Conservation (phyloP, 2,888 invertebrate species). For the Ethmia dodecea region DNA sequence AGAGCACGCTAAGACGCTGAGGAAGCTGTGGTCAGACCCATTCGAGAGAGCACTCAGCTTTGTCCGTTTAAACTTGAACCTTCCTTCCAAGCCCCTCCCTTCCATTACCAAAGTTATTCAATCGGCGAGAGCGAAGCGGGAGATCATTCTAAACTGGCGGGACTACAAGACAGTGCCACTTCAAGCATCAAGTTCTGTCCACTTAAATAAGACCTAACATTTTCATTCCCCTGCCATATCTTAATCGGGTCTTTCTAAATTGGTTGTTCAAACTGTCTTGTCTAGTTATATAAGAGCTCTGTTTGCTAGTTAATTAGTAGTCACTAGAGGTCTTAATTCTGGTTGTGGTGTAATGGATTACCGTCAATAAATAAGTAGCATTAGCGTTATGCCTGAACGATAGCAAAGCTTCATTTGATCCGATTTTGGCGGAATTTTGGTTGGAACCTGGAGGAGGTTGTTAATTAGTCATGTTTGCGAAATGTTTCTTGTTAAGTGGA, state of each 20-base stretch:
- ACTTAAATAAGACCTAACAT: too few species aligned
- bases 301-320: conserved; percentile 9
- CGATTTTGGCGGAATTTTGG: conserved; percentile 55
- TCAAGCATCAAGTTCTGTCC: too few species aligned
- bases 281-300: conserved; percentile 28
- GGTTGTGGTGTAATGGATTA: conserved; percentile 52
- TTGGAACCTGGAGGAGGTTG: conserved; percentile 33
- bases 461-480: conserved; percentile 43
- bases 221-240: too few species aligned
- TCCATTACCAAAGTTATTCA: conserved; percentile 44
- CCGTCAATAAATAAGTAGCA: conserved; percentile 64
- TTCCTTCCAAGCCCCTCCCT: conserved; percentile 32
- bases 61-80: conserved; percentile 37
- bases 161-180: conserved; percentile 59
- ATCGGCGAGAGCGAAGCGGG: conserved; percentile 23
- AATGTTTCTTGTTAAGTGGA: conserved; percentile 22
- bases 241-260: conserved; percentile 15
- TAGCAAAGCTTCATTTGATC: conserved; percentile 46
- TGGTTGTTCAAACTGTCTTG: conserved; percentile 5
- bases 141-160: conserved; percentile 40
- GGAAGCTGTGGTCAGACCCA: conserved; percentile 47
- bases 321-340: conserved; percentile 21
- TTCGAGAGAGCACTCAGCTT: conserved; percentile 39
- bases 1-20: conserved; percentile 32
- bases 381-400: conserved; percentile 48